phyloP scores from a whole-genome alignment of 2,113 vertebrate genomes.

The Centropristis striata region DNA sequence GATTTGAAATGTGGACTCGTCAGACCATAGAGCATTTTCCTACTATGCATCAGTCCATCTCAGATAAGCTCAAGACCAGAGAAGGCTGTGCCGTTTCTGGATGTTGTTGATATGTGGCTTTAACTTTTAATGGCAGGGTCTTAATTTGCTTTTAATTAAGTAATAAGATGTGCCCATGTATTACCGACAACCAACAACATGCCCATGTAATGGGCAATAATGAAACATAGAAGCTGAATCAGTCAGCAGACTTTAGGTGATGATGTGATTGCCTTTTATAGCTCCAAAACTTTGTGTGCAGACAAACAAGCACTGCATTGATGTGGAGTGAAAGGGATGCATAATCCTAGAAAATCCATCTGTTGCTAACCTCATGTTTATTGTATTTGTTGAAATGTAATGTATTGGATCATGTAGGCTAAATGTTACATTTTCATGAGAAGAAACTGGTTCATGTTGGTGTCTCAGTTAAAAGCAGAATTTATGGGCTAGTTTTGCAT shows the following conservation, averaged over 20 bases:
- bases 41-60: too few relatives aligned
- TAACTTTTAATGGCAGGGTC: too few relatives aligned
- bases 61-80: too few relatives aligned
- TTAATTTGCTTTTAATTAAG: too few relatives aligned
- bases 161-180: too few relatives aligned
- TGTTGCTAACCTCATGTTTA: background rate
- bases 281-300: background rate
- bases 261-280: background rate
- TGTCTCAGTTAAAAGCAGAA: background rate
- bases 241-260: background rate
- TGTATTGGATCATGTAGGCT: background rate
- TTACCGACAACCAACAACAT: too few relatives aligned
- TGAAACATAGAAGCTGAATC: background rate
- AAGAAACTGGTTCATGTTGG: background rate
- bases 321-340: background rate
- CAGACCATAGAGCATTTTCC: too few relatives aligned
- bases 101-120: too few relatives aligned
- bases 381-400: background rate
- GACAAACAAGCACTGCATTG: background rate
- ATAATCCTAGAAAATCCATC: background rate
- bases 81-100: too few relatives aligned
- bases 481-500: background rate
- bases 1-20: too few relatives aligned
- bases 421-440: background rate
- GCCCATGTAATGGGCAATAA: too few relatives aligned